phyloP scores from a whole-genome alignment of 1,140 invertebrate species.

The Hypsibius dujardini region DNA sequence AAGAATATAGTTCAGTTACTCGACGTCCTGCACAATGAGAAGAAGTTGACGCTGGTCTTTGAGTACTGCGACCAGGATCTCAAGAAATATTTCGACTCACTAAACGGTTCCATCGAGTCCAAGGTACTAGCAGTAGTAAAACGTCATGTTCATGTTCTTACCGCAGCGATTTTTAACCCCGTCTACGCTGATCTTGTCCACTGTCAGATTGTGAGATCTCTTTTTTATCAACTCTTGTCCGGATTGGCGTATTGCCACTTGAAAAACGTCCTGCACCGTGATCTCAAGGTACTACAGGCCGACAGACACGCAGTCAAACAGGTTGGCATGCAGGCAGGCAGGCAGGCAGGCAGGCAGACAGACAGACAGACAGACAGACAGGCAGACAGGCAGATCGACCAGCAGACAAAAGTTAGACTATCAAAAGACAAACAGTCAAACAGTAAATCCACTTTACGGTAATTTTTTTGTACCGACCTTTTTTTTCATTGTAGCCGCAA shows the following conservation, averaged over 20 bases:
- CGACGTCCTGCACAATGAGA: conserved; percentile 93
- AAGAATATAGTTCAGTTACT: conserved; percentile 94
- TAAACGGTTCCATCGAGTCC: conserved; percentile 93
- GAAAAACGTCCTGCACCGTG: conserved; percentile 87
- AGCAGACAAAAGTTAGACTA: no score
- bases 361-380: no score
- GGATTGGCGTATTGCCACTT: conserved; percentile 97
- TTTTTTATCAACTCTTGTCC: conserved; percentile 70
- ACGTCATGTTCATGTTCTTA: background rate
- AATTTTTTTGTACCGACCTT: no score
- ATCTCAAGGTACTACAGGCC: conserved; percentile 49
- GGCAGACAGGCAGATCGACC: no score
- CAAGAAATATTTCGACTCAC: conserved; percentile 97
- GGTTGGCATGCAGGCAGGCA: no score
- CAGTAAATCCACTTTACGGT: no score
- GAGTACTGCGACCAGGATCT: conserved; percentile 99
- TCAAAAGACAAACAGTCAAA: no score
- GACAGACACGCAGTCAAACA: no score
- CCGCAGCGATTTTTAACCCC: background rate
- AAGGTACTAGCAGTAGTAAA: conserved; percentile 41
- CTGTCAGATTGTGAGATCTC: conserved; percentile 26
- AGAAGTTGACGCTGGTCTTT: conserved; percentile 92
- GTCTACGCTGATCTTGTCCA: no score
- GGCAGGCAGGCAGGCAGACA: no score
- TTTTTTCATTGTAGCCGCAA: conserved; percentile 56